Percentiles rank a stretch among this genome's conserved stretches.
These are phyloP conservation scores for Bryconaethiops microstoma DNA, from an alignment of 2,797 vertebrate species.

Conservation along the genomic window DNA sequence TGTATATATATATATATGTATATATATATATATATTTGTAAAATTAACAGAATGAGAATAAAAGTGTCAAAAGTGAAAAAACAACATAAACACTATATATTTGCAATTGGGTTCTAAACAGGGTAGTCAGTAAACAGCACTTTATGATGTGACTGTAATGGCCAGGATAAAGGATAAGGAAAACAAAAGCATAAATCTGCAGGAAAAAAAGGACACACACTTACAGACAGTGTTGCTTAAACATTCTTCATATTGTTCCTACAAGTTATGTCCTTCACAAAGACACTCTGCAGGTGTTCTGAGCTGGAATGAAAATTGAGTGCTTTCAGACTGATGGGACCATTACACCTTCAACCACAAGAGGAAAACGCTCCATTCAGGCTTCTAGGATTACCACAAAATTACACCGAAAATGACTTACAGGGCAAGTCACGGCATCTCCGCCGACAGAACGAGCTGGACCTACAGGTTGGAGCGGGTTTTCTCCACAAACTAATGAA, in stretches of 20 bases:
- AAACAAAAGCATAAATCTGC: slow-evolving; percentile 2
- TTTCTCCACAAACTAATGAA: slow-evolving; percentile 44
- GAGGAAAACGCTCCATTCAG: slow-evolving; percentile 52
- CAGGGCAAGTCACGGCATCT: slow-evolving; percentile 38
- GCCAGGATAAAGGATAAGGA: neutral
- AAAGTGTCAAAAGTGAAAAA: too few relatives aligned
- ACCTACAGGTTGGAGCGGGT: slow-evolving; percentile 55
- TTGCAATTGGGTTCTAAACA: neutral
- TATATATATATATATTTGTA: too few relatives aligned
- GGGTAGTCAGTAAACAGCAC: neutral
- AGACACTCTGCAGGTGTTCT: slow-evolving; percentile 55
- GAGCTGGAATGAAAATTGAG: slow-evolving; percentile 59
- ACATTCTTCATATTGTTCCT: slow-evolving; percentile 43
- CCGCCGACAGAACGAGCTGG: slow-evolving; percentile 29
- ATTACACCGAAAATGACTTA: slow-evolving; percentile 46
- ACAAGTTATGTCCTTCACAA: slow-evolving; percentile 47
- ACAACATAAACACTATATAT: too few relatives aligned
- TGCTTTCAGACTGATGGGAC: slow-evolving; percentile 55
- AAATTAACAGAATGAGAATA: too few relatives aligned
- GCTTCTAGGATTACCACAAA: slow-evolving; percentile 58
- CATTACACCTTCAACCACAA: slow-evolving; percentile 57
- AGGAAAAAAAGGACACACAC: neutral
- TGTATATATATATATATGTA: too few relatives aligned
- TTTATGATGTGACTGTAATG: neutral
- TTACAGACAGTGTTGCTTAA: neutral